Base-by-base conservation (phyloP, 2,797 vertebrate genomes). In the Epinephelus malabaricus region DNA sequence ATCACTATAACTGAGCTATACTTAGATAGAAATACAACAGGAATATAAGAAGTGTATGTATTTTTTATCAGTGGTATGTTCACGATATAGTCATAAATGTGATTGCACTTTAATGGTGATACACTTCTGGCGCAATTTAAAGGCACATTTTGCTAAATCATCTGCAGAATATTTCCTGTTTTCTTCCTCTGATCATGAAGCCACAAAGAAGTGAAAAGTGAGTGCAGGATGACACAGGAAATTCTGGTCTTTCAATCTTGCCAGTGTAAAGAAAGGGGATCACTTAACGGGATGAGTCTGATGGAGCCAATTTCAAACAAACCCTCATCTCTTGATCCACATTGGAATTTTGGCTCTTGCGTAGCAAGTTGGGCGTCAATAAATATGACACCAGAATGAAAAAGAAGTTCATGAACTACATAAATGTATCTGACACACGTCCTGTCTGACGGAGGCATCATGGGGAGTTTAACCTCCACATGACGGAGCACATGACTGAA, bases 401-500 rank as follows among this genome's bases (percentile, higher is more conserved):
- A 27, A 38, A 3, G 1, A 45, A 45, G 34, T 2, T 8, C 34
- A 34, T 34, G 34, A 54, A 19, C 14, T 53, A 27, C 21, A 74
- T 46, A 55, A 65, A 62, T 63, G 15, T 55, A 27, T 59, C 54
- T 66, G 61, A 64, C 7, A 30, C 5, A 0, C 3, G 8, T 54
- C 4, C 27, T 46, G 18, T 60, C 38, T 65, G 43, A 55, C 27
- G 53, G 43, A 30, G 60, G 53, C 59, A 65, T 69, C 64, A 62
- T 1, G 11, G 25, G 49, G 38, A 73, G 53, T 45, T n/a, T 45
- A 38, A 27, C 13, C 61, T 61, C 43, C 60, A 50, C 56, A 34
- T 63, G 13, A 69, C 12, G 43, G 38, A 62, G 34, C 58, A 55
- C 78, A 86, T 79, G 84, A 86, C 82, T 66, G 19, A 6, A 23